phyloP scores from a whole-genome alignment of 1,140 invertebrate genomes.

The Venustaconcha ellipsiformis region DNA sequence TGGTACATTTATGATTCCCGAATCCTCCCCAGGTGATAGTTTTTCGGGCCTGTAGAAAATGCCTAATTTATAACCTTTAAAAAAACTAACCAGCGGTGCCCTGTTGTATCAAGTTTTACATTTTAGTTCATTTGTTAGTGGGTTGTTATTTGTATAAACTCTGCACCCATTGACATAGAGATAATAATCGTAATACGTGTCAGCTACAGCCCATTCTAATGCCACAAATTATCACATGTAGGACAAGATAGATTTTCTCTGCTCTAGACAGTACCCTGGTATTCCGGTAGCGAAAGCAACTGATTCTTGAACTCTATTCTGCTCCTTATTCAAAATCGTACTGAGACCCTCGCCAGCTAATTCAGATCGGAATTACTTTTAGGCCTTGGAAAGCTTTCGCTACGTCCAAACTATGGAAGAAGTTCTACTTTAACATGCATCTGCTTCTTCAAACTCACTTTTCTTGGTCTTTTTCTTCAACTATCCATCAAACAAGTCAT shows the following conservation, averaged over 20 bases:
- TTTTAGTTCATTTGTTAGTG: slow-evolving; percentile 30
- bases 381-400: too few species aligned
- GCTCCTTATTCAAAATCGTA: slow-evolving; percentile 9
- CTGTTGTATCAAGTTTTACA: slow-evolving; percentile 32
- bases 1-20: too few species aligned
- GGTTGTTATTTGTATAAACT: slow-evolving; percentile 20
- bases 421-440: too few species aligned
- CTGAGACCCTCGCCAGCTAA: neutral
- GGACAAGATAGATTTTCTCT: slow-evolving; percentile 20
- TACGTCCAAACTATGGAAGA: too few species aligned
- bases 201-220: slow-evolving; percentile 25
- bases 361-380: too few species aligned
- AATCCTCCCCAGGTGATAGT: slow-evolving; percentile 2
- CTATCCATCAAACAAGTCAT: neutral
- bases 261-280: slow-evolving; percentile 3
- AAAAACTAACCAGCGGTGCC: slow-evolving; percentile 30
- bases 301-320: neutral
- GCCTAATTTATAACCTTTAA: slow-evolving; percentile 24
- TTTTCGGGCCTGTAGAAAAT: slow-evolving; percentile 23
- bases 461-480: too few species aligned
- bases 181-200: slow-evolving; percentile 7
- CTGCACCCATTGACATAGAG: neutral
- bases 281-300: slow-evolving; percentile 12
- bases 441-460: too few species aligned
- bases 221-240: slow-evolving; percentile 17